Conservation (phyloP, 2,888 invertebrate genomes). For the Drymonia ruficornis region DNA sequence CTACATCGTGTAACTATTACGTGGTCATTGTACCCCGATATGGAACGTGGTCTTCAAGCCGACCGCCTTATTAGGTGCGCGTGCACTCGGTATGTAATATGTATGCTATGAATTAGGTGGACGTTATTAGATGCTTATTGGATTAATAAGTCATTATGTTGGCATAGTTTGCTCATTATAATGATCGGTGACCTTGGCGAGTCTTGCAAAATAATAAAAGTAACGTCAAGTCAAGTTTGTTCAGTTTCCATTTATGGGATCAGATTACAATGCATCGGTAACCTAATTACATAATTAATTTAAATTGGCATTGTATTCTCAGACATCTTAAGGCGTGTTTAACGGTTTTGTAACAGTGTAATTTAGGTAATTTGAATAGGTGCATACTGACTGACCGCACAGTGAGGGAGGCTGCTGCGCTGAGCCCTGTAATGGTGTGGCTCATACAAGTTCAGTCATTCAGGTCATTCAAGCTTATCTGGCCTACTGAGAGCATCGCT, state of each 20-base stretch:
- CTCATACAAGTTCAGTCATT: too few species aligned
- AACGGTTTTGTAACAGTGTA: background rate
- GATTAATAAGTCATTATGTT: conserved; percentile 27
- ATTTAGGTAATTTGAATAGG: too few species aligned
- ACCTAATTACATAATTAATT: background rate
- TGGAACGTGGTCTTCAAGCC: conserved; percentile 25
- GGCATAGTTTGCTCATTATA: conserved; percentile 17
- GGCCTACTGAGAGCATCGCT: too few species aligned
- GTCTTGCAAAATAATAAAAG: background rate
- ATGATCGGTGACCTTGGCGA: background rate
- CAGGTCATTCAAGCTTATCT: too few species aligned
- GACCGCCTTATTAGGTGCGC: conserved; percentile 19
- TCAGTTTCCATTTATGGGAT: background rate
- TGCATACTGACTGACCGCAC: too few species aligned
- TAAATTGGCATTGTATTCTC: background rate
- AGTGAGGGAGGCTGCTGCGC: too few species aligned
- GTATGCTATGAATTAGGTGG: conserved; percentile 10
- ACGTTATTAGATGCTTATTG: conserved; percentile 17
- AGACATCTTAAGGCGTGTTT: background rate
- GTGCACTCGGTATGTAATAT: conserved; percentile 24
- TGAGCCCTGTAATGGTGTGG: too few species aligned
- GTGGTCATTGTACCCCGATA: conserved; percentile 42
- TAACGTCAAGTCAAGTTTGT: background rate
- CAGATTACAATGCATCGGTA: background rate
- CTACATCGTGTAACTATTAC: conserved; percentile 11